phyloP scores from a whole-genome alignment of 2,797 vertebrate genomes.

The Spinibarbus caldwelli region DNA sequence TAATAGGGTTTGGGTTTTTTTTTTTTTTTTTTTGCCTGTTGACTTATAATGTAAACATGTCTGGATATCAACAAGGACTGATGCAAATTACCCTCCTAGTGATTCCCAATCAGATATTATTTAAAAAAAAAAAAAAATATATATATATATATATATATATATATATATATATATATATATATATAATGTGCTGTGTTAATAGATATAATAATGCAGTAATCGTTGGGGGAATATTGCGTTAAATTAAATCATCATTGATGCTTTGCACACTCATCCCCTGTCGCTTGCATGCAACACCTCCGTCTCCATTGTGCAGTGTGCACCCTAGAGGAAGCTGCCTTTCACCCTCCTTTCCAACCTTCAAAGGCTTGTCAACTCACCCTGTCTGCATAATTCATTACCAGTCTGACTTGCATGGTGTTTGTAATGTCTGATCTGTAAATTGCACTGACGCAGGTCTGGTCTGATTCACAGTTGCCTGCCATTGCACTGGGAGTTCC shows the following conservation, averaged over 20 bases:
- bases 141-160: too few species aligned
- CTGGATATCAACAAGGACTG: neutral
- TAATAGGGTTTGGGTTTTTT: too few species aligned
- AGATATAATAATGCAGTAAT: constrained; percentile 7
- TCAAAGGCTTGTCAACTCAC: constrained; percentile 49
- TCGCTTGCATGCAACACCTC: neutral
- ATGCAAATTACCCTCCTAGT: neutral
- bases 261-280: constrained; percentile 19
- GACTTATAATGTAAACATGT: too few species aligned
- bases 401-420: constrained; percentile 32
- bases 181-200: neutral
- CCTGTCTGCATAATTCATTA: constrained; percentile 49
- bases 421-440: constrained; percentile 45
- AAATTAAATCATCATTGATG: constrained; percentile 52
- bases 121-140: constrained; percentile 27
- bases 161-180: too few species aligned
- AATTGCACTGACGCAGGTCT: constrained; percentile 15
- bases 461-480: constrained; percentile 40
- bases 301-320: constrained; percentile 6
- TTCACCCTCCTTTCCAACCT: too few species aligned
- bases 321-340: constrained; percentile 16
- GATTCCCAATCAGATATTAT: neutral
- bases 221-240: constrained; percentile 23
- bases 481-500: constrained; percentile 23
- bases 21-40: too few species aligned